A percentile compares a stretch with the other conserved stretches of the same genome.
Conservation (phyloP, 2,888 invertebrate species). For the Hirtodrosophila cameraria region DNA sequence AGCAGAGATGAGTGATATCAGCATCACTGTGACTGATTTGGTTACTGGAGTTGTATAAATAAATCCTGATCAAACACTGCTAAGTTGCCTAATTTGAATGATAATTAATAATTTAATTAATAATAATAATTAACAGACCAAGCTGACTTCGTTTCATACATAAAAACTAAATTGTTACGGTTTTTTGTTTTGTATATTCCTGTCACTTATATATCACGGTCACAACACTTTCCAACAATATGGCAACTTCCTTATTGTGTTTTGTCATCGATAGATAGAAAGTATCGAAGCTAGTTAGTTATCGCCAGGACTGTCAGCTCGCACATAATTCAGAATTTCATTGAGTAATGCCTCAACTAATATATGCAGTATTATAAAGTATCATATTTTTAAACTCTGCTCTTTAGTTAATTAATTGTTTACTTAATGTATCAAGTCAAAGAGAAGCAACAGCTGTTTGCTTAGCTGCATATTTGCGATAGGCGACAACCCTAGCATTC, state of each 20-base stretch:
- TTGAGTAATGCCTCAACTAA: neutral
- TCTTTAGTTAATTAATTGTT: neutral
- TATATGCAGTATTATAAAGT: neutral
- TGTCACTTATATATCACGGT: neutral
- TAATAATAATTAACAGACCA: neutral
- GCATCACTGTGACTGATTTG: neutral
- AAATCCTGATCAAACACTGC: neutral
- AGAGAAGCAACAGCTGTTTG: conserved; percentile 38
- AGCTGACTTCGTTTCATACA: neutral
- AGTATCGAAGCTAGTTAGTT: neutral
- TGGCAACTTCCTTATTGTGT: conserved; percentile 4
- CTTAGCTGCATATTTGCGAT: neutral
- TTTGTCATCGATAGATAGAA: conserved; percentile 4
- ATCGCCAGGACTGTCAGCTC: conserved; percentile 6
- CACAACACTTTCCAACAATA: neutral
- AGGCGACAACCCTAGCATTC: conserved; percentile 52
- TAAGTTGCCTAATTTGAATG: neutral
- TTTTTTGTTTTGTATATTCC: conserved; percentile 1
- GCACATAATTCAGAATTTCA: neutral
- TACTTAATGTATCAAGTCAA: too few species aligned
- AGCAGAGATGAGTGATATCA: neutral
- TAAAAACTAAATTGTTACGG: conserved; percentile 1
- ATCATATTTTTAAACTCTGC: neutral
- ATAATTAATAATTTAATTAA: too few species aligned
- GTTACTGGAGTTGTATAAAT: neutral